Evolutionary conservation across 2,797 vertebrate species (phyloP), one percentile per base, ranked within the genome.

Genomic region (Tympanoctomys barrerae): DNA sequence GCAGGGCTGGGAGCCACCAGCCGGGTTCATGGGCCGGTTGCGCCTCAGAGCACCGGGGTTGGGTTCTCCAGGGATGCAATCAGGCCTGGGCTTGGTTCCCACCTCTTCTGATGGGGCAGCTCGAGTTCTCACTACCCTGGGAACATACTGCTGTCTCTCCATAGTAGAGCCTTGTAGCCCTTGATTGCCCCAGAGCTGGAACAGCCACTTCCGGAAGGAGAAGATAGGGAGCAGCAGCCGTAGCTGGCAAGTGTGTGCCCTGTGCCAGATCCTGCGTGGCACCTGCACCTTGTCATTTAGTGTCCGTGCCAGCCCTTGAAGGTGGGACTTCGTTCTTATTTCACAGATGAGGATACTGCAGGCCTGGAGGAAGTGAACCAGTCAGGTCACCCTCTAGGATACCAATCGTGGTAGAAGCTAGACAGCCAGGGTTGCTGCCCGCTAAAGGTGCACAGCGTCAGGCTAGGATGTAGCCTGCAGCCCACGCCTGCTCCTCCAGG

Each of bases 381-480:
- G n/a, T 75, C 64, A 26, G 36, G 3, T 83, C 78, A 22, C 61
- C 59, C 80, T 64, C 92, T 86, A 46, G 46, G 42, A 36, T 61
- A 57, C 68, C 84, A 22, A 90, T 64, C 66, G 22, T 5, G 11
- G 73, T 7, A 46, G 80, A 33, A 33, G 46, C 31, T 18, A 77
- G 12, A 21, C 26, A 68, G 64, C 39, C 66, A 4, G 0, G 0
- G 1, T 14, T 1, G 3, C 66, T 24, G 7, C 64, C 0, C 10
- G 54, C 16, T 59, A 57, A 83, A 88, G 33, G 57, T 57, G 62
- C 6, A 42, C 13, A 52, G 1, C 46, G 12, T 49, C n/a, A 8
- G 57, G 18, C 21, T 68, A 73, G 49, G 46, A 57, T 42, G n/a
- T 33, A 39, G 61, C 68, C 78, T 61, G 81, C 87, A 84, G 77